Base-by-base conservation (phyloP, 2,888 invertebrate species). In the Troides helena region DNA sequence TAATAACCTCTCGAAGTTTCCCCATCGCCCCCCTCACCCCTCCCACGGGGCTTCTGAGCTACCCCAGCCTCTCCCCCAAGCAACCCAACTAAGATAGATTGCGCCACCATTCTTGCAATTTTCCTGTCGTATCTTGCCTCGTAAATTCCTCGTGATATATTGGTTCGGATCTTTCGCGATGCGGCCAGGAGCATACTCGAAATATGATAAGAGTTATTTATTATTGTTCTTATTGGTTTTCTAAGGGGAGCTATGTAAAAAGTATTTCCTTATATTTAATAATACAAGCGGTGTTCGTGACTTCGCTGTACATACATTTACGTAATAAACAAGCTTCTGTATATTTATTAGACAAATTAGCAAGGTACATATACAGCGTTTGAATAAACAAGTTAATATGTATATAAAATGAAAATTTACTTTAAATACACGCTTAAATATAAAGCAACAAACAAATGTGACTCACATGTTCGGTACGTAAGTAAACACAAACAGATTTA, bases 101-200 rank as follows among this genome's bases (percentile, higher is more conserved):
- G 95, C 96, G 95, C 95, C 95, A 95, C 95, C 96, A 96, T 96
- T 96, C 96, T 96, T 96, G 96, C 96, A 96, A 96, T 96, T 96
- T 96, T 96, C 96, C 96, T 96, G 96, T 96, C 96, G 96, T 96
- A 96, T 96, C 96, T 96, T 95, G 94, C 95, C 95, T 95, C 96
- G 95, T 96, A 96, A 96, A 96, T 96, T 95, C 94, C 93, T 94
- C 90, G 95, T 96, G 96, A 96, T 95, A 95, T 96, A 96, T 96
- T 94, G 95, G 90, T 91, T 90, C 79, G 92, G 93, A 93, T 93
- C 93, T 91, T 85, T 88, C 90, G 92, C 92, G 92, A 90, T 90
- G 92, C 91, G 90, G 90, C 92, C 92, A 90, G 92, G 88, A 91
- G 92, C 91, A 92, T 91, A 92, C 92, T 92, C 92, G 91, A 92